A percentile compares a stretch with the other conserved stretches of the same genome.
Evolutionary conservation across 2,113 vertebrate species (phyloP).

Genomic region (Ptilorrhoa leucosticta): DNA sequence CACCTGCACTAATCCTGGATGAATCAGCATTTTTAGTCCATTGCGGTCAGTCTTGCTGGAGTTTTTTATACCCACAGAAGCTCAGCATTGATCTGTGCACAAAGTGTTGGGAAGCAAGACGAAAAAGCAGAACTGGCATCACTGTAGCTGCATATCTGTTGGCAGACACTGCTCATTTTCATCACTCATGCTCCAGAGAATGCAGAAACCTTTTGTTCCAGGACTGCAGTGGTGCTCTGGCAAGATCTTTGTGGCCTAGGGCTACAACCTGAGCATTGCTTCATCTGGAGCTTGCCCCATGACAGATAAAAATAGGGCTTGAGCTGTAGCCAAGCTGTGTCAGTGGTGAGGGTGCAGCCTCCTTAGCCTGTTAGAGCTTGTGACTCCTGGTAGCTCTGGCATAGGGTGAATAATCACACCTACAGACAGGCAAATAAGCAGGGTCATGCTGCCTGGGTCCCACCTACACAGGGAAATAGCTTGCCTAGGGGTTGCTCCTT

Average conservation of each 20-base stretch:
- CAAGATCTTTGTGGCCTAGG: background rate
- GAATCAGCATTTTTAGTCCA: background rate
- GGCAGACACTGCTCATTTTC: background rate
- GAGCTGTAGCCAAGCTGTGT: background rate
- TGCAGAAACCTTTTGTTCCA: background rate
- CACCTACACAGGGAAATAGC: background rate
- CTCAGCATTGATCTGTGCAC: background rate
- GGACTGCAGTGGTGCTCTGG: background rate
- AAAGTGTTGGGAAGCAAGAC: background rate
- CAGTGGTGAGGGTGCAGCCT: background rate
- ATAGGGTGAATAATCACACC: background rate
- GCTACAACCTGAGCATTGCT: background rate
- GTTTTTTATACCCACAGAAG: background rate
- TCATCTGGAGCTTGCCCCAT: background rate
- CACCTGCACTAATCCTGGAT: background rate
- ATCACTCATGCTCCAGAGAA: background rate
- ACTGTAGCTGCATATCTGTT: background rate
- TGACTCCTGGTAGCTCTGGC: background rate
- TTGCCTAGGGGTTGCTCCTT: background rate
- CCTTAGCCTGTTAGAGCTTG: background rate
- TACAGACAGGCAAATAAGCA: accelerated
- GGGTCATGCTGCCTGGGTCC: background rate
- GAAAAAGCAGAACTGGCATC: background rate
- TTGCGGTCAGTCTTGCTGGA: background rate
- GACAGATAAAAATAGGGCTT: slow-evolving; percentile 7